Evolutionary conservation across 1,140 invertebrate genomes (phyloP).

Genomic region (Linepithema humile): DNA sequence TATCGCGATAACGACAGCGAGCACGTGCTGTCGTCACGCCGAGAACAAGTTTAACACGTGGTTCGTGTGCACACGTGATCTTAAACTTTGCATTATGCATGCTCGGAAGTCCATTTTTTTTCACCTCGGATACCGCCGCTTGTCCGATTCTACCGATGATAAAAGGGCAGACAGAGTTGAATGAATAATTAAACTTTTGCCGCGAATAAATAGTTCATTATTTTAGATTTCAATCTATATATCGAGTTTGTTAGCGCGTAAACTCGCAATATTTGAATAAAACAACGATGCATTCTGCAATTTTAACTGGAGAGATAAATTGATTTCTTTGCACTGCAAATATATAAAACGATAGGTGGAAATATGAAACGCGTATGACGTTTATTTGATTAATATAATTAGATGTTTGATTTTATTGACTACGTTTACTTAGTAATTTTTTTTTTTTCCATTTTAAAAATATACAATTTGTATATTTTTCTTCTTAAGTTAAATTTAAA

Average conservation of each 20-base stretch:
- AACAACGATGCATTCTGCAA: background rate
- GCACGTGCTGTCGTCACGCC: conserved; percentile 4
- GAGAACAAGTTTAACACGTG: conserved; percentile 6
- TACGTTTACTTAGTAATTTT: too few relatives aligned
- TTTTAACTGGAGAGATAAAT: conserved; percentile 3
- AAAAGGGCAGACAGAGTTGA: background rate
- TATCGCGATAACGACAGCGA: background rate
- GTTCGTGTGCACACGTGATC: background rate
- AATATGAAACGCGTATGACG: too few relatives aligned
- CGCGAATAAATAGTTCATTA: background rate
- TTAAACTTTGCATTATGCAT: background rate
- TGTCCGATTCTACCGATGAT: background rate
- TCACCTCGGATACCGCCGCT: too few relatives aligned
- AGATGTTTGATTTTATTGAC: too few relatives aligned
- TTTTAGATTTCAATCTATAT: background rate
- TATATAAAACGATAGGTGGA: too few relatives aligned
- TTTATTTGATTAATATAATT: too few relatives aligned
- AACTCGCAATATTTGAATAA: background rate
- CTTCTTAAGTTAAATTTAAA: too few relatives aligned
- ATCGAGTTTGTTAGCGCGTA: background rate
- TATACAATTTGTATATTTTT: too few relatives aligned
- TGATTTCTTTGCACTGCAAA: background rate
- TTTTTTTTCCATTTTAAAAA: too few relatives aligned
- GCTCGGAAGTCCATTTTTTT: background rate
- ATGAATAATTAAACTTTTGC: background rate